Evolutionary conservation across 2,113 vertebrate genomes (phyloP).

Genomic region (Cromileptes altivelis): DNA sequence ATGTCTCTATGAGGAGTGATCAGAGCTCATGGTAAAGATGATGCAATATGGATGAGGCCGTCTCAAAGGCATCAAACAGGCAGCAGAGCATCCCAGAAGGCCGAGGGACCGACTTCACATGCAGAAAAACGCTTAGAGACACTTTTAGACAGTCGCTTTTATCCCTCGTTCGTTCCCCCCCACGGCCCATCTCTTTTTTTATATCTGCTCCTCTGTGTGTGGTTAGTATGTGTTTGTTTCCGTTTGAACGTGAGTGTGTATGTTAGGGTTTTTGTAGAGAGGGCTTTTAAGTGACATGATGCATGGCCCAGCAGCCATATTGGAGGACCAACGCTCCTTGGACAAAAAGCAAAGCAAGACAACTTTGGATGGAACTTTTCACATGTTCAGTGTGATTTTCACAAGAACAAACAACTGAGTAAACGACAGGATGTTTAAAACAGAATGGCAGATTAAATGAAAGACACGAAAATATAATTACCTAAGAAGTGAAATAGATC

Average conservation of each 20-base stretch:
- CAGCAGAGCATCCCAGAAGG: conserved; percentile 56
- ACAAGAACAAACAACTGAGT: background rate
- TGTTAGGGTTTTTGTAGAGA: conserved; percentile 6
- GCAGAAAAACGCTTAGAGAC: conserved; percentile 63
- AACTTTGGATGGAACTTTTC: background rate
- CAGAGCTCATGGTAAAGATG: conserved; percentile 69
- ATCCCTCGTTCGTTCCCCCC: conserved; percentile 15
- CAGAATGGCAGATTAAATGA: background rate
- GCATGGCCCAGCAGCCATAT: background rate
- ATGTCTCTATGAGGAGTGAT: conserved; percentile 61
- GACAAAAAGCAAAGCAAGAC: background rate
- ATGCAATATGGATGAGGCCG: conserved; percentile 80
- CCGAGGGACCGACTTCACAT: conserved; percentile 67
- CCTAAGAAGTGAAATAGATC: background rate
- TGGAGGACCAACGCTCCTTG: background rate
- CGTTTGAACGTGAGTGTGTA: conserved; percentile 37
- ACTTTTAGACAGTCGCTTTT: conserved; percentile 43
- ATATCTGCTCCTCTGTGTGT: conserved; percentile 44
- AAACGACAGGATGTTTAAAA: background rate
- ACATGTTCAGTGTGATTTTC: background rate
- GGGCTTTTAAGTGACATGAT: background rate
- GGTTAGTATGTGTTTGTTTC: conserved; percentile 37
- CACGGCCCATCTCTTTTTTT: background rate
- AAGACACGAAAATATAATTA: background rate
- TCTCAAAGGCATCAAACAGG: conserved; percentile 73